Percentiles rank a stretch among this genome's conserved stretches.
Evolutionary conservation across 2,113 vertebrate genomes (phyloP).

Genomic region (Lynx canadensis): DNA sequence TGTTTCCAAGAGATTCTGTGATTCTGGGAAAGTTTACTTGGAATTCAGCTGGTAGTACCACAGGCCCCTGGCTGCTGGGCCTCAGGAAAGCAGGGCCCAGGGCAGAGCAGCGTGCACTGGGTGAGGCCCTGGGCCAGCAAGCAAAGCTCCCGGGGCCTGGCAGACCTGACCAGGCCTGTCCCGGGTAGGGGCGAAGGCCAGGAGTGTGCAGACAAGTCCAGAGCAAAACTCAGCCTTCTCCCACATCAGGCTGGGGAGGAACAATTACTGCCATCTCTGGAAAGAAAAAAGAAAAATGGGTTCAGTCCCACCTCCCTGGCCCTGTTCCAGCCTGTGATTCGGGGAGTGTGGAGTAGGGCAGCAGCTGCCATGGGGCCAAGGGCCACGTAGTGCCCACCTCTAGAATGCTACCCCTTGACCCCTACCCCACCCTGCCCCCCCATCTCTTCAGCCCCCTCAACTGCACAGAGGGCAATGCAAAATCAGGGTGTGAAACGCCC

Average conservation of each 20-base stretch:
- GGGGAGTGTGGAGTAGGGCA: neutral
- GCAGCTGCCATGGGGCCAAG: rapidly evolving
- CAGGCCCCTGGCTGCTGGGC: neutral
- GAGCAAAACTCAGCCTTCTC: neutral
- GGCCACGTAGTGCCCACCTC: neutral
- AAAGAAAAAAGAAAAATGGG: neutral
- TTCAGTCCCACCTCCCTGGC: neutral
- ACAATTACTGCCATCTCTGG: neutral
- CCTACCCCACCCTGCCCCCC: rapidly evolving
- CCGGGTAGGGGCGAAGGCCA: neutral
- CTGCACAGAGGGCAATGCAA: too few relatives aligned
- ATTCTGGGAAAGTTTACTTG: neutral
- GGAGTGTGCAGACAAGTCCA: rapidly evolving
- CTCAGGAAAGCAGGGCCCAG: neutral
- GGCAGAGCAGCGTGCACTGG: neutral
- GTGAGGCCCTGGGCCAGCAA: neutral
- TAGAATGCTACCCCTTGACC: neutral
- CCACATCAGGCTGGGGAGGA: neutral
- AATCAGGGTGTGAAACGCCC: neutral
- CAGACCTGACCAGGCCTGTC: neutral
- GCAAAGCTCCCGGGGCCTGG: neutral
- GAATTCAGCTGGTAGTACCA: too few relatives aligned
- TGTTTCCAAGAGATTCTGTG: neutral
- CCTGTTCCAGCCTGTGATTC: neutral
- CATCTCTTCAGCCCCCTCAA: neutral